Evolutionary conservation across 2,113 vertebrate genomes (phyloP), one percentile per base, ranked within the genome.

Genomic region (Chionodraco myersi): DNA sequence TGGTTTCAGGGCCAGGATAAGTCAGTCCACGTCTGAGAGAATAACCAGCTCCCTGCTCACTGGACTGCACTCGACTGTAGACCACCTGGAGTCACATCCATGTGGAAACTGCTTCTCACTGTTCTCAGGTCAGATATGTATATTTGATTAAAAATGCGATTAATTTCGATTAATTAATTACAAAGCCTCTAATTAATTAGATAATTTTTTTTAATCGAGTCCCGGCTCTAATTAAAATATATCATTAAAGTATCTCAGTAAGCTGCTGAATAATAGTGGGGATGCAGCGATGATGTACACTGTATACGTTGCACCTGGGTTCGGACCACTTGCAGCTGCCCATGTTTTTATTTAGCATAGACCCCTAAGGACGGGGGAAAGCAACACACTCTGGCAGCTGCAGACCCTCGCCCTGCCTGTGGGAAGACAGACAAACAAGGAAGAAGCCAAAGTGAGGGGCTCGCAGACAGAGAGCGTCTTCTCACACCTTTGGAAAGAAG

Each of bases 381-480:
- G 51, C 53, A 53, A 72, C 65, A 77, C 48, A 56, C 69, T 62
- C 59, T 72, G 59, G 45, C 79, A 77, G 85, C 61, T 53, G 59
- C 44, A 21, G 13, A 15, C 70, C 75, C 58, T 63, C 57, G n/a
- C 41, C 7, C 47, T 11, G 73, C 78, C 68, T 65, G 72, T 74
- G 79, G 75, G 52, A 77, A 45, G 64, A 83, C 67, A 68, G 69
- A 77, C 69, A 90, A 88, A 89, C 81, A 86, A 0, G 47, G 79
- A 59, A 12, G 18, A 61, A 72, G 58, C 77, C 77, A 69, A 62
- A 76, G 76, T 72, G 18, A 54, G 54, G 8, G 6, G 11, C 15
- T 11, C 3, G 41, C 36, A 77, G 73, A 92, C 86, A 89, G 65
- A 85, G 77, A 56, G 45, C 5, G 68, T 88, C 63, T 87, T 85